Evolutionary conservation across 2,797 vertebrate species (phyloP).

Genomic region (Sphaeramia orbicularis): DNA sequence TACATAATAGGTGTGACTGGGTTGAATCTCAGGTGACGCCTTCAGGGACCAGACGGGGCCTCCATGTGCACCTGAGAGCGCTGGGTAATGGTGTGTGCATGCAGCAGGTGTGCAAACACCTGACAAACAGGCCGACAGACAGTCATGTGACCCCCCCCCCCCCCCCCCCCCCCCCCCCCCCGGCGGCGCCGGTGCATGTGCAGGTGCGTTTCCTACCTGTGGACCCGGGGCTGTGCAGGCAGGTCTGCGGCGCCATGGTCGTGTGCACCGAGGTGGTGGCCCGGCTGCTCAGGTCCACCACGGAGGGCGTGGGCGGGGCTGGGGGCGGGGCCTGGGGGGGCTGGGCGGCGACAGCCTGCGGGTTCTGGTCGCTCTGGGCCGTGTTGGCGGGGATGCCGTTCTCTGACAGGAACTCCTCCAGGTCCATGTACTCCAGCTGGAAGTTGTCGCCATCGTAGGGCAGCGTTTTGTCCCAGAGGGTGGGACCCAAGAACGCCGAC

Average conservation of each 20-base stretch:
- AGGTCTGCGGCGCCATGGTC: slow-evolving; percentile 87
- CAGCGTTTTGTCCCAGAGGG: slow-evolving; percentile 98
- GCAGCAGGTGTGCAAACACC: slow-evolving; percentile 21
- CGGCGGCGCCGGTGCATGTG: background rate
- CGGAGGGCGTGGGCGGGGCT: slow-evolving; percentile 76
- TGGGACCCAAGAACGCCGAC: slow-evolving; percentile 97
- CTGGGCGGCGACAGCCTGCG: slow-evolving; percentile 70
- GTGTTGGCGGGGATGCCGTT: slow-evolving; percentile 96
- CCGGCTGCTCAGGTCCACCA: slow-evolving; percentile 95
- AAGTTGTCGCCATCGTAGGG: slow-evolving; percentile 97
- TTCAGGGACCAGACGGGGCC: background rate
- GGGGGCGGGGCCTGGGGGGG: slow-evolving; percentile 64
- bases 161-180: background rate
- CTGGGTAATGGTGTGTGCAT: slow-evolving; percentile 14
- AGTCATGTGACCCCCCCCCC: background rate
- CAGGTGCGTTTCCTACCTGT: slow-evolving; percentile 86
- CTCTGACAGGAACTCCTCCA: slow-evolving; percentile 98
- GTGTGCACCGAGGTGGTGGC: slow-evolving; percentile 90
- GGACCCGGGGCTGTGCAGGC: slow-evolving; percentile 90
- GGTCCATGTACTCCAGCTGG: slow-evolving; percentile 99
- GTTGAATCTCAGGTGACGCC: background rate
- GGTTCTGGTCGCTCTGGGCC: slow-evolving; percentile 86
- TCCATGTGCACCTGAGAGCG: background rate
- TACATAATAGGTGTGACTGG: background rate
- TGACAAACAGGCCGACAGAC: background rate